Conservation (phyloP, 2,113 vertebrate genomes). For the Saiga tatarica region DNA sequence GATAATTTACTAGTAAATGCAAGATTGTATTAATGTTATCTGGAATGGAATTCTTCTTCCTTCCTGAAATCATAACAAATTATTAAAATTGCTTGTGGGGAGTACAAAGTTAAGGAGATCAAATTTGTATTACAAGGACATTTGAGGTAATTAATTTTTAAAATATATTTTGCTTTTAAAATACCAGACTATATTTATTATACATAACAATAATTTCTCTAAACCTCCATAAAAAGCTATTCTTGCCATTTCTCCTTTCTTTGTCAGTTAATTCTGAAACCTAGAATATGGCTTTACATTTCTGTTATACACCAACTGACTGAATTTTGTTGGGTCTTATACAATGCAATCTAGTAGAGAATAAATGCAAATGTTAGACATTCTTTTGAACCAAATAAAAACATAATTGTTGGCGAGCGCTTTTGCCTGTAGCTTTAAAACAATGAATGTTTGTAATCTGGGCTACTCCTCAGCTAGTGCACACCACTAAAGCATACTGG, state of each 20-base stretch:
- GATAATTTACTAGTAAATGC: constrained; percentile 63
- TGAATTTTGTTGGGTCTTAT: neutral
- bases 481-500: neutral
- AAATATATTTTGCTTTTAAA: constrained; percentile 34
- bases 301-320: neutral
- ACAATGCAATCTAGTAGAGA: neutral
- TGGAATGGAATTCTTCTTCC: constrained; percentile 55
- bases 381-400: neutral
- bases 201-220: constrained; percentile 29
- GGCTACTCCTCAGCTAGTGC: neutral
- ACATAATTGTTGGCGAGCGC: neutral
- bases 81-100: constrained; percentile 58
- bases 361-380: neutral
- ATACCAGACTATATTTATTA: neutral
- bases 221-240: neutral
- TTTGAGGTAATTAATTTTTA: constrained; percentile 57
- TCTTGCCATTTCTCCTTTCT: neutral
- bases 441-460: neutral
- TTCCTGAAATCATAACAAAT: constrained; percentile 44
- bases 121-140: constrained; percentile 54
- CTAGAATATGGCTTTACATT: neutral
- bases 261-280: constrained; percentile 22
- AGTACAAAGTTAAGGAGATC: constrained; percentile 52
- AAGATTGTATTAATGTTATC: constrained; percentile 63
- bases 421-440: neutral